Base-by-base conservation (phyloP, 2,888 invertebrate genomes). In the Drosophila mettleri region DNA sequence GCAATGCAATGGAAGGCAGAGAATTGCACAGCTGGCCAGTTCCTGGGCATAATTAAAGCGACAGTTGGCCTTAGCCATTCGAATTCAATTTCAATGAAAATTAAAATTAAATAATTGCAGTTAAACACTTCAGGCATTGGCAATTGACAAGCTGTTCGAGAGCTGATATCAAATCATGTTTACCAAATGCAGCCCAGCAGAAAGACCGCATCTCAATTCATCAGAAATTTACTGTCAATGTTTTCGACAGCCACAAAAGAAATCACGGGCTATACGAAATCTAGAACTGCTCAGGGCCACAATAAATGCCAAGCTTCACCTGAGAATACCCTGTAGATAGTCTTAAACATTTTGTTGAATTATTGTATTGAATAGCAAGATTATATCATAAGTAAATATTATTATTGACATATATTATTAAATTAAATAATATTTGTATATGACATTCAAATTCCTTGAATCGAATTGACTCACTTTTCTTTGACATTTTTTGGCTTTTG, bases 161-260 rank as follows among this genome's bases (percentile, higher is more conserved):
- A 22, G 12, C 20, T 2, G 57, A 36, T 31, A 24, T 27, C 49
- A 49, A 54, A 54, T 39, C 39, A 36, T 38, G 18, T 20, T 36
- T 31, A 38, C 22, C 38, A 51, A 49, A 38, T 38, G 36, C 53
- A 54, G 34, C 27, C 36, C 49, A 49, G 27, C 34, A n/a, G 55
- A 57, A 61, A 14, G 9, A 20, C 14, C 14, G 27, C 33, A n/a
- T 51, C 39, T 51, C 45, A 49, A 57, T 54, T 46, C 57, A 41
- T 36, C 48, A 33, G 22, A 63, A 34, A 41, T n/a, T 39, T 53
- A 36, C 58, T 61, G 57, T 51, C 72, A 74, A 39, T 61, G 41
- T 51, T 62, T 65, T 51, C 51, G 69, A 46, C 74, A 69, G 54
- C 27, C 74, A 58, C 39, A 65, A 58, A 45, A 27, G 45, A 67